phyloP scores from a whole-genome alignment of 1,140 invertebrate species.

The Lepidurus apus region DNA sequence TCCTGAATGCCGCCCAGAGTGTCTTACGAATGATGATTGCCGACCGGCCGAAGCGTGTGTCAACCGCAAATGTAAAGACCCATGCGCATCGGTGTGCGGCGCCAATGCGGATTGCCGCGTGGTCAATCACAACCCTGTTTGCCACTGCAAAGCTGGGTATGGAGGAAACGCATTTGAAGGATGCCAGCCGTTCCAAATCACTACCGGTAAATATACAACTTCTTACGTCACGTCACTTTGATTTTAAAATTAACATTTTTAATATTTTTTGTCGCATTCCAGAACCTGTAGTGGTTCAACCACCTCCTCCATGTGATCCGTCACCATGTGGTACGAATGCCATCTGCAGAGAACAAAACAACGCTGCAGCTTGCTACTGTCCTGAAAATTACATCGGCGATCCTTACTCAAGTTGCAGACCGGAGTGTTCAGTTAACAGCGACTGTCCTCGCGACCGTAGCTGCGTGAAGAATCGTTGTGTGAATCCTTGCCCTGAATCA shows the following conservation, averaged over 20 bases:
- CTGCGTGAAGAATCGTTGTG: constrained; percentile 67
- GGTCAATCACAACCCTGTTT: constrained; percentile 61
- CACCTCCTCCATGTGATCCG: constrained; percentile 53
- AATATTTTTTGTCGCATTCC: background rate
- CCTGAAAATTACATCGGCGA: constrained; percentile 61
- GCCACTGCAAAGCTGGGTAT: constrained; percentile 46
- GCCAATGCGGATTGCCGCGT: constrained; percentile 47
- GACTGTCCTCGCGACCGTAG: constrained; percentile 63
- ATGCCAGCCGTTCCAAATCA: constrained; percentile 48
- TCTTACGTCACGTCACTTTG: constrained; percentile 55
- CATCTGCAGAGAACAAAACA: constrained; percentile 59
- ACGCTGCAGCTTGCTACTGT: constrained; percentile 33
- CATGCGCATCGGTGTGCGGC: constrained; percentile 59
- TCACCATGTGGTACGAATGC: constrained; percentile 73
- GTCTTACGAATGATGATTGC: constrained; percentile 75
- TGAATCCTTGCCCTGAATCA: constrained; percentile 67
- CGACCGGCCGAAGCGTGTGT: constrained; percentile 53
- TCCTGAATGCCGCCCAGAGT: constrained; percentile 60
- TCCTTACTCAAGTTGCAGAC: constrained; percentile 66
- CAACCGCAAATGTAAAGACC: constrained; percentile 62
- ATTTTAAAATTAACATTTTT: background rate
- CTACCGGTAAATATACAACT: constrained; percentile 49
- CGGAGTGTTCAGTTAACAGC: constrained; percentile 65
- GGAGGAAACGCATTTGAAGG: constrained; percentile 57
- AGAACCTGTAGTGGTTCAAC: background rate